Conservation (phyloP, 2,888 invertebrate species). For the Sphecodes monilicornis region DNA sequence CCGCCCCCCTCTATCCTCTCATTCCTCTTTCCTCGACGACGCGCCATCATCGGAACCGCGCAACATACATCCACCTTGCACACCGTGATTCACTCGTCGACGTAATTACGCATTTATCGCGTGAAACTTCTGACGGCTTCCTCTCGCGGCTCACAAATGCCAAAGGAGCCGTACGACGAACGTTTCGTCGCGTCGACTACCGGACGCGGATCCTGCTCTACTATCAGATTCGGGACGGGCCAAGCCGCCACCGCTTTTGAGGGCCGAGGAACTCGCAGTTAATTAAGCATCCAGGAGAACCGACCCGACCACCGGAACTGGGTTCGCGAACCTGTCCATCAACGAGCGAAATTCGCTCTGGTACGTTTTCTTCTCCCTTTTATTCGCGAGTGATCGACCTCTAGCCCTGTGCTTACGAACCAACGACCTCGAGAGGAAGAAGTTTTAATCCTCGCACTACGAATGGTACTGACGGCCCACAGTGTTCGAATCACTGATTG, state of each 20-base stretch:
- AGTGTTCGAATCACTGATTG: too few species aligned
- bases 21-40: slow-evolving; percentile 19
- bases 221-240: slow-evolving; percentile 76
- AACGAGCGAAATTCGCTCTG: slow-evolving; percentile 6
- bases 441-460: not conserved
- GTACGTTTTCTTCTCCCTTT: not conserved
- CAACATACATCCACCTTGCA: not conserved
- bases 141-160: slow-evolving; percentile 46
- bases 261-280: slow-evolving; percentile 52
- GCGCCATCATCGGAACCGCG: slow-evolving; percentile 16
- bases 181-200: slow-evolving; percentile 38
- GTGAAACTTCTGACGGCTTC: slow-evolving; percentile 71
- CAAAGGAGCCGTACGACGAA: slow-evolving; percentile 26
- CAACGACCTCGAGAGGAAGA: not conserved
- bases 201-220: slow-evolving; percentile 73
- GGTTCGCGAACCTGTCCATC: slow-evolving; percentile 51
- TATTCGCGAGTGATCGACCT: not conserved
- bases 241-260: slow-evolving; percentile 36
- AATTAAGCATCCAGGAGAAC: slow-evolving; percentile 53
- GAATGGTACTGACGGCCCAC: too few species aligned
- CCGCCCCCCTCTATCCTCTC: not conserved
- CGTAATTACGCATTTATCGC: slow-evolving; percentile 81
- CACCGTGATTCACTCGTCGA: slow-evolving; percentile 65
- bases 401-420: not conserved
- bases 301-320: slow-evolving; percentile 33